Percentiles rank a stretch among this genome's conserved stretches.
Evolutionary conservation across 1,140 invertebrate species (phyloP).

Genomic region (Aphidius gifuensis): DNA sequence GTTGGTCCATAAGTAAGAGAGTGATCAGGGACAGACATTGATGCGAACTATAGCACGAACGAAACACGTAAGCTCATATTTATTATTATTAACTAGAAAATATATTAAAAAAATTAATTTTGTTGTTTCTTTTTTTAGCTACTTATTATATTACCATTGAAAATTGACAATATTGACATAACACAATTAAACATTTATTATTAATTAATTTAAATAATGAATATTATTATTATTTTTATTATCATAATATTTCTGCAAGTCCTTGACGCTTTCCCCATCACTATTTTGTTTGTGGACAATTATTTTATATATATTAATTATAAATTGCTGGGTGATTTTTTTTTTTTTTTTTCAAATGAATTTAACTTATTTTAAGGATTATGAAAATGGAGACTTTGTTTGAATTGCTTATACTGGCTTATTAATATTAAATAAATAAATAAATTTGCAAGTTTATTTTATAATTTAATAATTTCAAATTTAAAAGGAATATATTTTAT

Average conservation of each 20-base stretch:
- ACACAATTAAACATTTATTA: slow-evolving; percentile 7
- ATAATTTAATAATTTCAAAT: slow-evolving; percentile 13
- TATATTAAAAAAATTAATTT: slow-evolving; percentile 7
- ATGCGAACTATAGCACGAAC: slow-evolving; percentile 18
- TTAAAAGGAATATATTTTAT: not conserved
- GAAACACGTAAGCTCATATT: slow-evolving; percentile 24
- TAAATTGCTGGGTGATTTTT: not conserved
- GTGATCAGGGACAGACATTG: slow-evolving; percentile 26
- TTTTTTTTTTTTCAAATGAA: slow-evolving; percentile 4
- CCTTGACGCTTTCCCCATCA: slow-evolving; percentile 5
- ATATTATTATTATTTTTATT: slow-evolving; percentile 8
- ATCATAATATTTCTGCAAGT: not conserved
- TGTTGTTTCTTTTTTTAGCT: slow-evolving; percentile 6
- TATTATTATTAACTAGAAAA: slow-evolving; percentile 18
- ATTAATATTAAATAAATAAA: no score
- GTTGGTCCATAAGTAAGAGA: slow-evolving; percentile 33
- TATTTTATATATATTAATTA: no score
- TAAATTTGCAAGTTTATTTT: not conserved
- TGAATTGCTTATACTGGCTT: no score
- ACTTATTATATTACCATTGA: slow-evolving; percentile 8
- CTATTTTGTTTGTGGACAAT: slow-evolving; percentile 10
- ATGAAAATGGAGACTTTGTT: no score
- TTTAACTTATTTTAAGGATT: no score
- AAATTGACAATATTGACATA: slow-evolving; percentile 15
- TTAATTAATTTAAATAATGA: slow-evolving; percentile 3